Evolutionary conservation across 2,797 vertebrate genomes (phyloP).

Genomic region (Threskiornis aethiopicus): DNA sequence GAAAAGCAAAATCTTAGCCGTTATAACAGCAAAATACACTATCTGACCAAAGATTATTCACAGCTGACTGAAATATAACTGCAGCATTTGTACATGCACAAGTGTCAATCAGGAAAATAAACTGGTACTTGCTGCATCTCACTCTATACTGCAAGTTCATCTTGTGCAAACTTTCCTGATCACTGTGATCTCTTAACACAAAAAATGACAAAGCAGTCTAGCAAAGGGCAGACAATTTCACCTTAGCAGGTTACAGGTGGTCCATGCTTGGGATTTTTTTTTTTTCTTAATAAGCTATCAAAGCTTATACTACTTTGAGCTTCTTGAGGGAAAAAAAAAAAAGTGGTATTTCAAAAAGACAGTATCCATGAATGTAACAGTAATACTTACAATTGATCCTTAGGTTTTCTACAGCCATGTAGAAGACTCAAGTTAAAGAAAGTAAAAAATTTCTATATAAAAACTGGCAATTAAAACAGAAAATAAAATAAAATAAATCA

Average conservation of each 20-base stretch:
- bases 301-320: background rate
- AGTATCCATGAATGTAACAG: background rate
- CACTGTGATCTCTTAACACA: background rate
- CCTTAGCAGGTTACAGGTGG: background rate
- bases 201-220: background rate
- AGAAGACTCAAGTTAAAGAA: conserved; percentile 80
- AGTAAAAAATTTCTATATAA: background rate
- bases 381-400: conserved; percentile 88
- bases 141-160: background rate
- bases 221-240: background rate
- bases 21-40: background rate
- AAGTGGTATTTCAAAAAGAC: background rate
- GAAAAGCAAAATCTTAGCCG: background rate
- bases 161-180: background rate
- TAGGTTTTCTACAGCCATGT: conserved; percentile 96
- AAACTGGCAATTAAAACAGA: background rate
- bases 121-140: background rate
- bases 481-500: background rate
- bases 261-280: background rate
- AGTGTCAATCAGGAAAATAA: background rate
- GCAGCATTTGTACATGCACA: background rate
- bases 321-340: background rate
- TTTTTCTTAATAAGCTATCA: background rate
- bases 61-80: background rate
- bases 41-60: background rate